These are phyloP conservation scores for Babyrousa celebensis DNA, from an alignment of 2,797 vertebrate genomes.

Conservation along the genomic window DNA sequence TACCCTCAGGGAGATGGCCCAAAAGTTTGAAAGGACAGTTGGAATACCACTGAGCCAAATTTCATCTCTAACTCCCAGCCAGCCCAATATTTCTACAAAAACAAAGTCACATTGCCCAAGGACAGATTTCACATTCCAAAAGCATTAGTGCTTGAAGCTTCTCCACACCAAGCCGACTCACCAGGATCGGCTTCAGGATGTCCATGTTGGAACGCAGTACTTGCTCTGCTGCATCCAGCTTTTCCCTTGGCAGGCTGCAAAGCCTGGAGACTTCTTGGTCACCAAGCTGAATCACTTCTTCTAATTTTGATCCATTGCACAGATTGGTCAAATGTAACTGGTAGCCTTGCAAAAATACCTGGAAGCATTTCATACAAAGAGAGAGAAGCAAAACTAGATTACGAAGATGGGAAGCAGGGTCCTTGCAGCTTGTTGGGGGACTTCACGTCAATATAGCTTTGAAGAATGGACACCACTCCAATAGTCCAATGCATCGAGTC, in stretches of 20 bases:
- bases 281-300: conserved; percentile 92
- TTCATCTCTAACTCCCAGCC: conserved; percentile 12
- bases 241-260: conserved; percentile 91
- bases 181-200: conserved; percentile 95
- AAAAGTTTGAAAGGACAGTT: conserved; percentile 67
- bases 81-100: conserved; percentile 65
- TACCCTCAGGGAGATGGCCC: background rate
- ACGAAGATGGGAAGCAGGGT: background rate
- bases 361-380: conserved; percentile 53
- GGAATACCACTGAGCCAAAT: conserved; percentile 13
- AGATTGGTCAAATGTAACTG: conserved; percentile 93
- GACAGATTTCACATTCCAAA: conserved; percentile 55
- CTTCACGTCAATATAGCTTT: background rate
- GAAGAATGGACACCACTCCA: background rate
- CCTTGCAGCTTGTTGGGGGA: background rate
- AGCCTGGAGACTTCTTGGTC: conserved; percentile 86
- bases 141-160: background rate
- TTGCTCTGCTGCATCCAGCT: conserved; percentile 91
- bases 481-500: rapidly evolving
- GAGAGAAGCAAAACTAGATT: conserved; percentile 8
- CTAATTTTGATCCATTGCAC: conserved; percentile 91
- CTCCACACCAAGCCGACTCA: conserved; percentile 88
- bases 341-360: conserved; percentile 95
- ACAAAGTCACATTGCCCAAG: conserved; percentile 42
- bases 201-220: conserved; percentile 94